Evolutionary conservation across 2,797 vertebrate species (phyloP), one percentile per base, ranked within the genome.

Genomic region (Enteromius anoplus): DNA sequence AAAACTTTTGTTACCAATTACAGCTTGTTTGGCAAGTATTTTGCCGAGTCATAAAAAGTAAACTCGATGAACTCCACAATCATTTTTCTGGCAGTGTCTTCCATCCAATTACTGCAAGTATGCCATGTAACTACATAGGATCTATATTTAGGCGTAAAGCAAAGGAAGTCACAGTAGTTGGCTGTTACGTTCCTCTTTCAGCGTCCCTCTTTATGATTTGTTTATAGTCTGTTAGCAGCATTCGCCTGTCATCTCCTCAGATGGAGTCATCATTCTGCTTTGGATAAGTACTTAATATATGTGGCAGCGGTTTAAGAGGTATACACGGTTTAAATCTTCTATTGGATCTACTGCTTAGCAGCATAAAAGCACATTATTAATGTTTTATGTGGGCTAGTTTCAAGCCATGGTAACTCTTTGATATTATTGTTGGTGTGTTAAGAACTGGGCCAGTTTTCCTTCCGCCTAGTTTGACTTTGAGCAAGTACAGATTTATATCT

Each of bases 261-360:
- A 40, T 19, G 14, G 3, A 76, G 47, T 26, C 34, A 71, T 85
- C 80, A 47, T 49, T 80, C 53, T 49, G 34, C 4, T 62, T 37
- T 78, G 70, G 72, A 75, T 78, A 51, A 5, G 62, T 3, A 26
- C 23, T 71, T 70, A 85, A 80, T 80, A 71, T 62, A 78, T 71
- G 69, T 80, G 82, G 69, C 55, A 42, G 69, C 19, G 19, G 17
- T 79, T 42, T 73, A 40, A 40, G 80, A 85, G 23, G 37, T 23
- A 55, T 29, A 83, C 32, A 9, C 68, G 76, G 32, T 75, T 79
- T 23, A 32, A 37, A 75, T 32, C 26, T 73, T 78, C 75, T 80
- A 51, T 85, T 85, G 42, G 29, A 75, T 62, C 17, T 62, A 15
- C 19, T 78, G 37, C 55, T 53, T 37, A 42, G 32, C 60, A 49